phyloP scores from a whole-genome alignment of 2,113 vertebrate species.

The Dinomys branickii region DNA sequence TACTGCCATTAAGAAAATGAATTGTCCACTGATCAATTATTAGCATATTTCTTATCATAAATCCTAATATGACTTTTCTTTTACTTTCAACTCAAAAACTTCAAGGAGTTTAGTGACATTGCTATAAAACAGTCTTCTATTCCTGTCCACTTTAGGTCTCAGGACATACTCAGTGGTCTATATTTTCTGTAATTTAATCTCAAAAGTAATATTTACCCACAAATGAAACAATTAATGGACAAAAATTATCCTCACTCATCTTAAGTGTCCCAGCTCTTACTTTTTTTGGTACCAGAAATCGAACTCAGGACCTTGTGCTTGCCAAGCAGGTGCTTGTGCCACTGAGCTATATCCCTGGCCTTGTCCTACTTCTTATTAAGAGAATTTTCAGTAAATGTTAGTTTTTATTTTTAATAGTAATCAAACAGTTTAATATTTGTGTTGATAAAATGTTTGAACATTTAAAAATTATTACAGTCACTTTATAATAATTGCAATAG shows the following conservation, averaged over 20 bases:
- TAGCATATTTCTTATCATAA: not conserved
- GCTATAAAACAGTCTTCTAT: not conserved
- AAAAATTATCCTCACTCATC: not conserved
- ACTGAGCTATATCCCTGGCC: no score
- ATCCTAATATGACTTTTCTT: not conserved
- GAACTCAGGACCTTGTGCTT: no score
- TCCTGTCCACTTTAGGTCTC: not conserved
- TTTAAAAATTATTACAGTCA: not conserved
- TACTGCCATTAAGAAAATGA: not conserved
- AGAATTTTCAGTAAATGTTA: slow-evolving; percentile 1
- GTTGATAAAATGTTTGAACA: not conserved
- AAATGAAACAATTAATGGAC: not conserved
- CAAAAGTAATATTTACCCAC: not conserved
- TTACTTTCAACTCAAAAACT: not conserved
- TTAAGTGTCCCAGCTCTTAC: not conserved
- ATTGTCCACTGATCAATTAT: not conserved
- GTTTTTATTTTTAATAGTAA: not conserved
- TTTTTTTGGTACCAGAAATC: not conserved
- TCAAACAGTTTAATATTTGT: not conserved
- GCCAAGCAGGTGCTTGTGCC: no score
- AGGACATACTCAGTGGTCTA: not conserved
- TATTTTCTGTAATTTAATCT: slow-evolving; percentile 33
- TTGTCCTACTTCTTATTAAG: not conserved
- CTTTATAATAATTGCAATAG: slow-evolving; percentile 11
- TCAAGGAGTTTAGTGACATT: not conserved